A percentile compares a stretch with the other conserved stretches of the same genome.
These are phyloP conservation scores for Lasius platythorax DNA, from an alignment of 2,888 invertebrate species.

Conservation along the genomic window DNA sequence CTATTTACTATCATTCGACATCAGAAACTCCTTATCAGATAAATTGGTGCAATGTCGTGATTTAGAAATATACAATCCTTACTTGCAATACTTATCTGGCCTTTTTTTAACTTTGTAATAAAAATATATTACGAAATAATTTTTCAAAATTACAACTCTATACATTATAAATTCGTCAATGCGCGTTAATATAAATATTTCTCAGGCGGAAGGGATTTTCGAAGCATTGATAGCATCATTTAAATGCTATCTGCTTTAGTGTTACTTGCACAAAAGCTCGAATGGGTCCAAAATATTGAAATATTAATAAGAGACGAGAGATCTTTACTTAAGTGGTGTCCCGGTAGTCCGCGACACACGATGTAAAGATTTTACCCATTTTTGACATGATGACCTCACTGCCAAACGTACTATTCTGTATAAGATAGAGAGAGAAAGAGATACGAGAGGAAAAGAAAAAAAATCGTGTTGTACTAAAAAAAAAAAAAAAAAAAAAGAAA, in stretches of 20 bases:
- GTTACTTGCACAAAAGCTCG: constrained; percentile 78
- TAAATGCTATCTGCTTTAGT: constrained; percentile 35
- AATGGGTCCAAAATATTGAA: constrained; percentile 82
- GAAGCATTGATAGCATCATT: too few relatives aligned
- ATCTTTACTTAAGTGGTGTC: constrained; percentile 60
- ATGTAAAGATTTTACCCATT: constrained; percentile 73
- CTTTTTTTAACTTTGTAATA: neutral
- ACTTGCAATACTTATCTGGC: neutral
- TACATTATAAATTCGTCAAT: neutral
- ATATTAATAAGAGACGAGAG: constrained; percentile 72
- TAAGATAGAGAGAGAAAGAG: constrained; percentile 65
- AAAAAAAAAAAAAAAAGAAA: neutral
- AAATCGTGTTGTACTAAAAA: constrained; percentile 76
- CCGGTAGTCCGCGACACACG: constrained; percentile 53
- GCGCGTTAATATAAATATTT: neutral
- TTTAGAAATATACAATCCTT: neutral
- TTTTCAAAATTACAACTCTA: neutral
- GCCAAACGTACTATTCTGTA: constrained; percentile 83
- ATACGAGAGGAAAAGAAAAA: constrained; percentile 39
- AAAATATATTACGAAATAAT: neutral
- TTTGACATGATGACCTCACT: constrained; percentile 83
- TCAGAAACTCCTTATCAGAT: neutral
- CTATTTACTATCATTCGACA: neutral
- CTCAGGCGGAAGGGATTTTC: neutral
- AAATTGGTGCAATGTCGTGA: neutral